phyloP scores from a whole-genome alignment of 2,797 vertebrate genomes.

The Adrianichthys oophorus region DNA sequence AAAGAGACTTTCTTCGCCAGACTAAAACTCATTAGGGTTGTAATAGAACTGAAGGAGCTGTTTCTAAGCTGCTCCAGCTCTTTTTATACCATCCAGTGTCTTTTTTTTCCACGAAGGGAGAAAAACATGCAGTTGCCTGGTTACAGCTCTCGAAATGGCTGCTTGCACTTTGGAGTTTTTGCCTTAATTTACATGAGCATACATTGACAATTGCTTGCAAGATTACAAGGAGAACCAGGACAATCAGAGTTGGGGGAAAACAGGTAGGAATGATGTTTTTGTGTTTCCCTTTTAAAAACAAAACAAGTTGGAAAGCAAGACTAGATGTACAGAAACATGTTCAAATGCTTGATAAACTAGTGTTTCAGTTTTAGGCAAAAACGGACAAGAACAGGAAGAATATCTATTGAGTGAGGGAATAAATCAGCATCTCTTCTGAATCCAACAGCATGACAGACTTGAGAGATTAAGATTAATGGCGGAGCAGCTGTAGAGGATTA shows the following conservation, averaged over 20 bases:
- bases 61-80: background rate
- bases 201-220: background rate
- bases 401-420: too few species aligned
- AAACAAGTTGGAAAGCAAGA: background rate
- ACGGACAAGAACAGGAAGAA: too few species aligned
- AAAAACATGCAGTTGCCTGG: conserved; percentile 2
- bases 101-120: background rate
- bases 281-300: background rate
- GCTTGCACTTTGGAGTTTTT: conserved; percentile 1
- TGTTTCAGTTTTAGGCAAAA: too few species aligned
- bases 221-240: background rate
- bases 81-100: background rate
- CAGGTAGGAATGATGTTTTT: background rate
- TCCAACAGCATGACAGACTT: too few species aligned
- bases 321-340: too few species aligned
- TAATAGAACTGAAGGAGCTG: too few species aligned
- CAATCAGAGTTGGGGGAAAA: conserved; percentile 1
- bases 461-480: too few species aligned
- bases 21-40: too few species aligned
- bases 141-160: conserved; percentile 9
- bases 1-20: too few species aligned
- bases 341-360: too few species aligned
- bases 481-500: too few species aligned
- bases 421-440: too few species aligned
- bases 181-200: background rate